A percentile compares a stretch with the other conserved stretches of the same genome.
Evolutionary conservation across 2,888 invertebrate species (phyloP).

Genomic region (Andrena flavipes): DNA sequence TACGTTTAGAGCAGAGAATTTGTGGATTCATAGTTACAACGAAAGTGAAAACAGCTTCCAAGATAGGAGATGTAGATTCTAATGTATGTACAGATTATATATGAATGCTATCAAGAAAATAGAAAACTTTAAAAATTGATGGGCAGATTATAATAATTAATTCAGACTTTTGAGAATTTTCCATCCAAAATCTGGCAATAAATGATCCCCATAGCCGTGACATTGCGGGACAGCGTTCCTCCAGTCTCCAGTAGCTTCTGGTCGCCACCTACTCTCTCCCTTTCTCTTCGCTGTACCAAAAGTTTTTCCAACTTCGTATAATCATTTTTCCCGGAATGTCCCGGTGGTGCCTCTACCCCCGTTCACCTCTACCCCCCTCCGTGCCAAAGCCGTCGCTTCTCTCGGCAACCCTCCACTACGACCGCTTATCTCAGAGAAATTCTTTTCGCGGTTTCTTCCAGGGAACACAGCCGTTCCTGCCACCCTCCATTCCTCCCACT

Average conservation of each 20-base stretch:
- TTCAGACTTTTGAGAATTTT: slow-evolving; percentile 37
- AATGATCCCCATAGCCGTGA: slow-evolving; percentile 68
- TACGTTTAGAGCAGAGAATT: no score
- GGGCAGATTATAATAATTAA: slow-evolving; percentile 16
- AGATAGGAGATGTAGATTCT: no score
- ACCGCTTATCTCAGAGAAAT: slow-evolving; percentile 77
- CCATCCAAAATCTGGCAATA: slow-evolving; percentile 63
- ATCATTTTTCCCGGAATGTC: slow-evolving; percentile 81
- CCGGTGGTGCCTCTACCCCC: slow-evolving; percentile 66
- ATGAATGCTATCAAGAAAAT: no score
- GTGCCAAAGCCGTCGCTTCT: slow-evolving; percentile 47
- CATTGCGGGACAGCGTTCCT: slow-evolving; percentile 68
- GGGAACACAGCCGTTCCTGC: slow-evolving; percentile 62
- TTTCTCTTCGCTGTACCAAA: slow-evolving; percentile 58
- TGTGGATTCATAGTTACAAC: no score
- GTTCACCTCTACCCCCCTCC: not conserved
- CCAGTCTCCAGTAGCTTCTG: slow-evolving; percentile 36
- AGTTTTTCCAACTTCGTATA: slow-evolving; percentile 80
- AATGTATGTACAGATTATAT: no score
- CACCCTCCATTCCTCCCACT: slow-evolving; percentile 34
- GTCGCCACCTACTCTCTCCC: slow-evolving; percentile 51
- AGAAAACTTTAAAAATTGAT: no score
- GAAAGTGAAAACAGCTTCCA: no score
- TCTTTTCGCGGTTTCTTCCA: slow-evolving; percentile 75
- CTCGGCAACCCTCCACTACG: slow-evolving; percentile 54